These are phyloP conservation scores for Acipenser ruthenus DNA, from an alignment of 2,797 vertebrate species.

Conservation along the genomic window DNA sequence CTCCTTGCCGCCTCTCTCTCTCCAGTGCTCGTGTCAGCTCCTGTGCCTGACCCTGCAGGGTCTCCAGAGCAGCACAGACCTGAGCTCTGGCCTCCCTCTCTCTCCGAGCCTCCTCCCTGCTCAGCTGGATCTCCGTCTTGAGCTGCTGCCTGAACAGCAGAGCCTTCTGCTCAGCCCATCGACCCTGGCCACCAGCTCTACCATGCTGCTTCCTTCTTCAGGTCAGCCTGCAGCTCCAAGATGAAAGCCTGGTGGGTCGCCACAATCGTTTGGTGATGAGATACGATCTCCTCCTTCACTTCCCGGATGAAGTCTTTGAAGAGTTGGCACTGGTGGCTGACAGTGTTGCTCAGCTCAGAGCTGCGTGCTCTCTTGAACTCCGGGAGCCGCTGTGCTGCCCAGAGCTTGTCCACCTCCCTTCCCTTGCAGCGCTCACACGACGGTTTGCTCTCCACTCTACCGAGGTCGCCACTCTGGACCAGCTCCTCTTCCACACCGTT, in stretches of 20 bases:
- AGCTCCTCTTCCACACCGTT: conserved; percentile 46
- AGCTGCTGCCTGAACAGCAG: conserved; percentile 37
- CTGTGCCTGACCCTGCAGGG: conserved; percentile 35
- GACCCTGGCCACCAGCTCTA: conserved; percentile 38
- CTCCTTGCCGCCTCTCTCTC: conserved; percentile 34
- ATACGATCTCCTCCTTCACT: not conserved
- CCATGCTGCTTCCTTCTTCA: conserved; percentile 34
- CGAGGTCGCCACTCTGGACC: conserved; percentile 36
- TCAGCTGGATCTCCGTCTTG: conserved; percentile 32
- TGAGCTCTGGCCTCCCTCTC: conserved; percentile 44
- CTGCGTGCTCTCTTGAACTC: conserved; percentile 31
- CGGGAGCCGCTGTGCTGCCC: conserved; percentile 37
- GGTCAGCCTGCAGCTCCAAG: conserved; percentile 37
- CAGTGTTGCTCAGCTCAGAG: conserved; percentile 42
- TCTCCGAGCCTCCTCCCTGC: conserved; percentile 33
- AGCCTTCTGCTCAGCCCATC: conserved; percentile 38
- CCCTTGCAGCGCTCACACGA: conserved; percentile 47
- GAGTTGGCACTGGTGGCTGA: conserved; percentile 44
- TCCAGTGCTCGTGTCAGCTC: conserved; percentile 34
- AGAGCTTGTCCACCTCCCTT: conserved; percentile 33
- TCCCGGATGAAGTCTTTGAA: not conserved
- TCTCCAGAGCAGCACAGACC: conserved; percentile 17
- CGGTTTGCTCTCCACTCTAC: conserved; percentile 52
- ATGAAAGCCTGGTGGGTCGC: conserved; percentile 19
- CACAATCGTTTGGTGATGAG: not conserved